These are phyloP conservation scores for Pelvicachromis taeniatus DNA, from an alignment of 2,113 vertebrate genomes.

Conservation along the genomic window DNA sequence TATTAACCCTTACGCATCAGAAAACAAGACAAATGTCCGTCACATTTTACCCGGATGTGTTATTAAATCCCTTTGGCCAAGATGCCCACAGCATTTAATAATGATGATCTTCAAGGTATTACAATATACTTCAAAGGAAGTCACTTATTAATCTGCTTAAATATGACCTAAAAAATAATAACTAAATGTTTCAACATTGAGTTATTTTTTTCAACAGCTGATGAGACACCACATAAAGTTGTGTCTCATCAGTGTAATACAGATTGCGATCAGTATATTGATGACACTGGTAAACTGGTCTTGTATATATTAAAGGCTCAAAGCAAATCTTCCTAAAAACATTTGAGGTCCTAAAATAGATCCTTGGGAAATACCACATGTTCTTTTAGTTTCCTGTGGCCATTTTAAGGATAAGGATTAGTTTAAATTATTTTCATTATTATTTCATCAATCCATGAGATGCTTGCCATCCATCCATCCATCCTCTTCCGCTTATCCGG, in stretches of 20 bases:
- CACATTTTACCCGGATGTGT: neutral
- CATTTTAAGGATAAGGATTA: rapidly evolving
- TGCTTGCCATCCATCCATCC: too few species aligned
- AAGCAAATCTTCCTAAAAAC: neutral
- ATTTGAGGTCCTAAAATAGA: rapidly evolving
- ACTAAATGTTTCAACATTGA: neutral
- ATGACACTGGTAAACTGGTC: rapidly evolving
- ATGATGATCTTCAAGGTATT: neutral
- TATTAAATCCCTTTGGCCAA: neutral
- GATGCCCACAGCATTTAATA: too few species aligned
- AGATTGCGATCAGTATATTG: neutral
- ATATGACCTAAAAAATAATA: neutral
- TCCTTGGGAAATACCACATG: neutral
- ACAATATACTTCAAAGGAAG: rapidly evolving
- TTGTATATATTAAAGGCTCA: neutral
- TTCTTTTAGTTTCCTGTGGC: neutral
- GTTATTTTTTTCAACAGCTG: neutral
- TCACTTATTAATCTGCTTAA: neutral
- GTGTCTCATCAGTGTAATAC: neutral
- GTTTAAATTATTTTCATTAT: neutral
- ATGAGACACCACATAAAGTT: neutral
- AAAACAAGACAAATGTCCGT: neutral
- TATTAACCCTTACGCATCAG: rapidly evolving
- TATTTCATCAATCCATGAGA: neutral
- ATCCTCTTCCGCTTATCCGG: too few species aligned